Base-by-base conservation (phyloP, 37 sponge, comb jelly and placozoan species). In the Spongilla lacustris region DNA sequence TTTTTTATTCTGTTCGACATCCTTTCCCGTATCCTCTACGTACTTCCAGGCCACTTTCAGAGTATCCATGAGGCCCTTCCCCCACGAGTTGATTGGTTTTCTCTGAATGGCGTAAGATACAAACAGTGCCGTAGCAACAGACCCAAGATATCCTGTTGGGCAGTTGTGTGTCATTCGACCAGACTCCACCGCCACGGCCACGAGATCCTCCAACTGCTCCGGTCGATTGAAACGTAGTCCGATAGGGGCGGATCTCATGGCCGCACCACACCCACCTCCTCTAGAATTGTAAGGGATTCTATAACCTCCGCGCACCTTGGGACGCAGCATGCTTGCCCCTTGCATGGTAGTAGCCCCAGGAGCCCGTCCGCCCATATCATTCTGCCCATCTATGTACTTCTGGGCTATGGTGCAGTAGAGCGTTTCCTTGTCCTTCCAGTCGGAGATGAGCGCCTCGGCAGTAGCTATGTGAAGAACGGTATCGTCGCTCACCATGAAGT, bases 151-250 rank as follows among this genome's bases (percentile, higher is more conserved):
- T 28, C 96, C 96, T 25, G 94, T 93, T 34, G 96, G 96, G 50
- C 93, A 89, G 87, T 96, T 93, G 87, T 96, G 96, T 14, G 92
- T 93, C 96, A 96, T 96, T 28, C 96, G 77, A 14, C 94, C 96
- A 76, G 82, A 79, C 76, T 96, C 96, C 38, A 96, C 89, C 19
- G 92, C 74, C 14, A 96, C 91, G 17, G 89, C 89, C 41, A 96
- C 83, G 33, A 96, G 84, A 19, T 72, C 72, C 4, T 85, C 76
- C 67, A 93, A 75, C 48, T 96, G 73, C 28, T 90, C 86, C 0
- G 92, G 94, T 9, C 82, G 69, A 74, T 74, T 81, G 85, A 87
- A 96, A 58, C 83, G 75, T 27, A 96, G 87, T 34, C 96, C 96
- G 69, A 95, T 92, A 37, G 96, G 96, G 22, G 80, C 93, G 9